These are phyloP conservation scores for Alectura lathami DNA, from an alignment of 2,113 vertebrate species.

Conservation along the genomic window DNA sequence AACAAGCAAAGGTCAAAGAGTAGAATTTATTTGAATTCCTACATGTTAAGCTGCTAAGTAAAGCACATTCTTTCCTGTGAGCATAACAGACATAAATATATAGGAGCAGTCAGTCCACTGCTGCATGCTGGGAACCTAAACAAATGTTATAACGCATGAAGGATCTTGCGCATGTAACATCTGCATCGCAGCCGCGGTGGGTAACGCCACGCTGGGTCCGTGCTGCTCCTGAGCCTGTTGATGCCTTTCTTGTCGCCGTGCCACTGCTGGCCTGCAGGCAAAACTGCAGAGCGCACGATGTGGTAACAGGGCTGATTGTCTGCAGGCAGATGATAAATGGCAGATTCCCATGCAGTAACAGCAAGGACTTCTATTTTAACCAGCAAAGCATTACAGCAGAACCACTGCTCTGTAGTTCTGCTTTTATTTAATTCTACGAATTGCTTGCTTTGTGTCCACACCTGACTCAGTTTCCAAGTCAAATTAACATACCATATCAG, in stretches of 20 bases:
- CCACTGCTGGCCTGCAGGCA: background rate
- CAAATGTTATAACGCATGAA: background rate
- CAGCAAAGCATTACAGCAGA: background rate
- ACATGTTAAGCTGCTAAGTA: background rate
- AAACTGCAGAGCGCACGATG: background rate
- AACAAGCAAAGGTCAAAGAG: background rate
- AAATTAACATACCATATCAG: conserved; percentile 1
- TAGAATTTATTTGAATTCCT: background rate
- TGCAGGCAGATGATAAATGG: background rate
- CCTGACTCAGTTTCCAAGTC: background rate
- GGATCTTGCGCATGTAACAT: background rate
- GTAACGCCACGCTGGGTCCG: background rate
- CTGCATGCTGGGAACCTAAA: conserved; percentile 10
- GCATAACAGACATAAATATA: background rate
- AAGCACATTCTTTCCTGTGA: background rate
- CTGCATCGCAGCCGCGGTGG: background rate
- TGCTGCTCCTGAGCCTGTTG: fast-evolving
- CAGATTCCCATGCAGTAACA: background rate
- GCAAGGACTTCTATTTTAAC: background rate
- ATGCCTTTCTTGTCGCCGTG: background rate
- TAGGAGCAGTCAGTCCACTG: background rate
- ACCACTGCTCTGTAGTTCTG: background rate
- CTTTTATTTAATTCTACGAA: background rate
- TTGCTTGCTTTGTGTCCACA: background rate
- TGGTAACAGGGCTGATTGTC: background rate